A percentile compares a stretch with the other conserved stretches of the same genome.
Evolutionary conservation across 2,888 invertebrate species (phyloP).

Genomic region (Empis livida): DNA sequence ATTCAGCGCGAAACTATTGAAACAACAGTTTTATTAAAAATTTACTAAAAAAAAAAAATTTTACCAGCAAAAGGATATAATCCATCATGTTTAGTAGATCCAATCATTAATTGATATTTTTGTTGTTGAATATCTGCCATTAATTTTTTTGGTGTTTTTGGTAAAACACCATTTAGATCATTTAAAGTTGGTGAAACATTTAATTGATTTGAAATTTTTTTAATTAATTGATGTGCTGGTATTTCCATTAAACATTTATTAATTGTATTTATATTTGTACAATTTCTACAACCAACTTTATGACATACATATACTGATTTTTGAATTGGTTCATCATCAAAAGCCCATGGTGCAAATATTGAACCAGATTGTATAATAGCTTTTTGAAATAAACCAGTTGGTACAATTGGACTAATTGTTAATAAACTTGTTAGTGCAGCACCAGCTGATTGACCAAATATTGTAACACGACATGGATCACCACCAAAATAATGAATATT

Average conservation of each 20-base stretch:
- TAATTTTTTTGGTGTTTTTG: slow-evolving; percentile 13
- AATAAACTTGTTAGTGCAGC: slow-evolving; percentile 36
- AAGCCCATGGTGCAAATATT: slow-evolving; percentile 38
- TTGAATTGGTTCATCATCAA: slow-evolving; percentile 28
- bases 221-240: slow-evolving; percentile 20
- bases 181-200: slow-evolving; percentile 16
- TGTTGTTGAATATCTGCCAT: slow-evolving; percentile 12
- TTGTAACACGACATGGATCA: slow-evolving; percentile 37
- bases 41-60: slow-evolving; percentile 8
- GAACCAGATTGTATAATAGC: slow-evolving; percentile 43
- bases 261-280: slow-evolving; percentile 16
- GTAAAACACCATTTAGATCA: slow-evolving; percentile 20
- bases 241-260: slow-evolving; percentile 23
- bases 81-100: slow-evolving; percentile 39
- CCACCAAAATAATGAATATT: slow-evolving; percentile 40
- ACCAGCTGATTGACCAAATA: slow-evolving; percentile 43
- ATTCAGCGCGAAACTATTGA: no score
- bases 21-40: background rate
- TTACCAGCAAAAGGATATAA: slow-evolving; percentile 36
- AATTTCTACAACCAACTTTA: slow-evolving; percentile 19
- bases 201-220: slow-evolving; percentile 16
- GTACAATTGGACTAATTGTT: slow-evolving; percentile 33
- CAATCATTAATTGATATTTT: slow-evolving; percentile 31
- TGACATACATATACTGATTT: slow-evolving; percentile 27
- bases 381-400: slow-evolving; percentile 32